A percentile compares a stretch with the other conserved stretches of the same genome.
phyloP scores from a whole-genome alignment of 2,888 invertebrate species.

The Hirtodrosophila cameraria region DNA sequence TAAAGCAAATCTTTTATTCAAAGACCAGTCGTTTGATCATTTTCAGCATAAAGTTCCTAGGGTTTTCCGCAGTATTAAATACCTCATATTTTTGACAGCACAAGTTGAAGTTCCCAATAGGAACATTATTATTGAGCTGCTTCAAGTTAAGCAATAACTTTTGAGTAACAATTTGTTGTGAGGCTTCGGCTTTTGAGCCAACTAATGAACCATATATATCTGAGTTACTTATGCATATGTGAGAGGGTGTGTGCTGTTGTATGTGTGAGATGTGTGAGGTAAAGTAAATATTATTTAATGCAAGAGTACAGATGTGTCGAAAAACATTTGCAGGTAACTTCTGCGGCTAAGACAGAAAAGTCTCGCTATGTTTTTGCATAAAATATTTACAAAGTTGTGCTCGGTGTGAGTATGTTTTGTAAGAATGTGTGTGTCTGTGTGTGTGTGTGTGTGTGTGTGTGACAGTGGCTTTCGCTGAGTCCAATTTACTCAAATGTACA shows the following conservation, averaged over 20 bases:
- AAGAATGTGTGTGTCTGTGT: conserved; percentile 23
- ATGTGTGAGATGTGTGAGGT: conserved; percentile 20
- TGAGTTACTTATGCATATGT: conserved; percentile 12
- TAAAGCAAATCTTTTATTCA: too few species aligned
- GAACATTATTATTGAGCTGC: conserved; percentile 58
- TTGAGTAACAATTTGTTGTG: conserved; percentile 51
- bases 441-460: conserved; percentile 37
- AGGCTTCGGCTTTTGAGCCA: conserved; percentile 47
- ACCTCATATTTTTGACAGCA: conserved; percentile 36
- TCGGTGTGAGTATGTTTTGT: too few species aligned
- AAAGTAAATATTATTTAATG: conserved; percentile 76
- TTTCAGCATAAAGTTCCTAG: too few species aligned
- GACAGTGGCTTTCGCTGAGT: conserved; percentile 67
- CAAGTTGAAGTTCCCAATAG: conserved; percentile 40
- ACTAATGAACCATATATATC: conserved; percentile 68
- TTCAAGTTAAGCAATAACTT: conserved; percentile 61
- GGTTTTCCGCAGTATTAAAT: conserved; percentile 8
- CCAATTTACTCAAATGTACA: conserved; percentile 74
- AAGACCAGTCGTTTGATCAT: neutral
- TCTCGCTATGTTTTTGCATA: conserved; percentile 66
- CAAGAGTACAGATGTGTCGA: conserved; percentile 65
- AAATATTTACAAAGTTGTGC: conserved; percentile 72
- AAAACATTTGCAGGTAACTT: conserved; percentile 68
- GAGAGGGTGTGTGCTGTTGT: conserved; percentile 8
- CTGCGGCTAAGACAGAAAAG: conserved; percentile 35